A percentile compares a stretch with the other conserved stretches of the same genome.
Evolutionary conservation across 2,888 invertebrate species (phyloP).

Genomic region (Patella depressa): DNA sequence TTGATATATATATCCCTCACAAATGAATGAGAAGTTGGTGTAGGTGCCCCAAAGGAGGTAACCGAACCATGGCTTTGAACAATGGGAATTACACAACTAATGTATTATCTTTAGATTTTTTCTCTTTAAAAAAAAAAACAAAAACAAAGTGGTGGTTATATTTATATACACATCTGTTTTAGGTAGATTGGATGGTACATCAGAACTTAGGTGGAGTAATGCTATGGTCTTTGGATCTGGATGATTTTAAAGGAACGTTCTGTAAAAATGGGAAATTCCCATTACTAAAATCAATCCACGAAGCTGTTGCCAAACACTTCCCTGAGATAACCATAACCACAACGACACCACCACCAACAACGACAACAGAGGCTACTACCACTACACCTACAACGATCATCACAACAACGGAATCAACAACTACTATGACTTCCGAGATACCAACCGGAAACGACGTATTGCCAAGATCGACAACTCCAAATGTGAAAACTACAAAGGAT

Average conservation of each 20-base stretch:
- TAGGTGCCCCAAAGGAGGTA: no score
- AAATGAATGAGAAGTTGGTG: no score
- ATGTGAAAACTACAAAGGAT: not conserved
- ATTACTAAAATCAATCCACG: constrained; percentile 46
- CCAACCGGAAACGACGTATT: constrained; percentile 14
- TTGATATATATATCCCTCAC: no score
- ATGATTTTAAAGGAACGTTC: constrained; percentile 59
- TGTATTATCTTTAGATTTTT: not conserved
- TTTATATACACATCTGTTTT: constrained; percentile 40
- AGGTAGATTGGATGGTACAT: constrained; percentile 82
- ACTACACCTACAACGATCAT: constrained; percentile 2
- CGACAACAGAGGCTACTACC: constrained; percentile 6
- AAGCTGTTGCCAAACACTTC: constrained; percentile 30
- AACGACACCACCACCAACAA: constrained; percentile 6
- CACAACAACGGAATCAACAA: constrained; percentile 3
- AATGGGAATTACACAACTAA: no score
- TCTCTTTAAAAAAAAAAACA: not conserved
- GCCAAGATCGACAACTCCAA: not conserved
- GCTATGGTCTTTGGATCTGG: constrained; percentile 63
- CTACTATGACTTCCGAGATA: constrained; percentile 6
- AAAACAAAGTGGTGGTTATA: not conserved
- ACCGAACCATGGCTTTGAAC: no score
- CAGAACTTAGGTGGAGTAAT: constrained; percentile 76
- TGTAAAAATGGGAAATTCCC: constrained; percentile 57
- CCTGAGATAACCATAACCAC: constrained; percentile 14